Evolutionary conservation across 1,140 invertebrate genomes (phyloP).

Genomic region (Oreohelix idahoensis): DNA sequence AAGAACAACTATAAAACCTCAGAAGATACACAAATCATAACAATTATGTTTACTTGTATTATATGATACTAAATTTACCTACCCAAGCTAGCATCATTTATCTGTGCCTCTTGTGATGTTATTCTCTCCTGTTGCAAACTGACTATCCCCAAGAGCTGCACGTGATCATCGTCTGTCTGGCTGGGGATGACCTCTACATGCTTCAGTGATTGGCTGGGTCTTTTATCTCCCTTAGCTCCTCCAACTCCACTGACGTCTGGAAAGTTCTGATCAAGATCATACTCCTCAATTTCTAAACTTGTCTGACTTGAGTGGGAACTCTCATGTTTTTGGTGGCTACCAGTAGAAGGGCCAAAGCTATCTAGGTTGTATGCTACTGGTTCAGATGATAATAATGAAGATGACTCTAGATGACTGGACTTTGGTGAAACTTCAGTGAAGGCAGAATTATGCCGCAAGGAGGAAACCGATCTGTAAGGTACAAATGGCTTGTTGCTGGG

Average conservation of each 20-base stretch:
- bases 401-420: background rate
- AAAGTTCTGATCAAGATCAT: constrained; percentile 65
- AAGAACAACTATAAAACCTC: no score
- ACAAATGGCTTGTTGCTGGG: background rate
- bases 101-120: constrained; percentile 88
- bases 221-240: constrained; percentile 22
- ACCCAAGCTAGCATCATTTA: constrained; percentile 80
- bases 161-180: constrained; percentile 73
- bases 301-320: constrained; percentile 60
- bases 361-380: background rate
- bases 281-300: constrained; percentile 73
- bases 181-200: constrained; percentile 45
- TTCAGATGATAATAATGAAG: background rate
- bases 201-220: constrained; percentile 37
- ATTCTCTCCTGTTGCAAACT: constrained; percentile 92
- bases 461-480: background rate
- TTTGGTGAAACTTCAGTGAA: background rate
- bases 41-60: no score
- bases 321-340: background rate
- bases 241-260: constrained; percentile 48
- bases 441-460: background rate
- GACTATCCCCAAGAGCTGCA: constrained; percentile 86
- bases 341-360: background rate
- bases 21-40: no score
- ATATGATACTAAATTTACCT: constrained; percentile 25